Percentiles rank a stretch among this genome's conserved stretches.
Conservation (phyloP, 1,140 invertebrate species). For the Phthorimaea operculella region DNA sequence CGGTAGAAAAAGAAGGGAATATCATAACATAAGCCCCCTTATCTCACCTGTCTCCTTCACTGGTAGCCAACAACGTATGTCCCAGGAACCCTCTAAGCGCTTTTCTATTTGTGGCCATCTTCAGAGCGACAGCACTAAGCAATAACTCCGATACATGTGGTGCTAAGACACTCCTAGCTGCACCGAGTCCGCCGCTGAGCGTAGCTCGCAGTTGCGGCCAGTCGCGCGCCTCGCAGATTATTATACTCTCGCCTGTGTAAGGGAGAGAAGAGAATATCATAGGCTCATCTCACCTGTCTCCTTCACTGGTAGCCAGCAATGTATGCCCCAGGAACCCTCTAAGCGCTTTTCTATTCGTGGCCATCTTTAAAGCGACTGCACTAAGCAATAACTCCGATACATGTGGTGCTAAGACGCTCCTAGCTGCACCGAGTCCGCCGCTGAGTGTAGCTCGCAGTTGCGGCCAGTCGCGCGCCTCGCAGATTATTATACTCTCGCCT, state of each 20-base stretch:
- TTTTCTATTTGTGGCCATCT: conserved; percentile 14
- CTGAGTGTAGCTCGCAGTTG: conserved; percentile 18
- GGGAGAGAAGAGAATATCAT: not conserved
- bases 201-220: conserved; percentile 24
- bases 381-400: conserved; percentile 26
- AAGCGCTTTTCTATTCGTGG: conserved; percentile 9
- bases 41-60: not conserved
- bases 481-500: conserved; percentile 42
- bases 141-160: conserved; percentile 13
- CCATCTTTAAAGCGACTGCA: conserved; percentile 26
- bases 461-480: conserved; percentile 24
- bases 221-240: conserved; percentile 27
- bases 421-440: conserved; percentile 23
- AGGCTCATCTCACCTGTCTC: too few species aligned
- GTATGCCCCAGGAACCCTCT: conserved; percentile 20
- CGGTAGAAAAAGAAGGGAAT: not conserved
- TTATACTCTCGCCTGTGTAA: conserved; percentile 32
- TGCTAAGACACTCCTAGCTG: conserved; percentile 21
- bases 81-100: conserved; percentile 19
- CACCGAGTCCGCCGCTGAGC: conserved; percentile 22
- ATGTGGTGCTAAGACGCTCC: conserved; percentile 14
- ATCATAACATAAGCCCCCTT: too few species aligned
- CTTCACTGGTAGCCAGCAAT: too few species aligned
- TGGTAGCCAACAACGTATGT: not conserved
- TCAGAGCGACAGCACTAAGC: conserved; percentile 30